Conservation (phyloP, 2,113 vertebrate genomes). For the Entomyzon cyanotis region DNA sequence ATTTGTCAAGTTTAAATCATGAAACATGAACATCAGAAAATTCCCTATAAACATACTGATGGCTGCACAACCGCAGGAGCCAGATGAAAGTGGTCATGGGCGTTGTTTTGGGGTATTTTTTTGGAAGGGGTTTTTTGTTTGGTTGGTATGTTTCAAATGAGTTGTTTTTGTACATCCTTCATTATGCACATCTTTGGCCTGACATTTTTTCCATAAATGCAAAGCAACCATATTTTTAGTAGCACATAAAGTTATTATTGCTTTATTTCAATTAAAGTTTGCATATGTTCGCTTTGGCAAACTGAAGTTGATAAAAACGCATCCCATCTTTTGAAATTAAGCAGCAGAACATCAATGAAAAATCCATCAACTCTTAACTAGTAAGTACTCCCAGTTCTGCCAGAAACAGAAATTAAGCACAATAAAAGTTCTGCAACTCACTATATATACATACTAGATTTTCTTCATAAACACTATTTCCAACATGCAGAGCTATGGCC, state of each 20-base stretch:
- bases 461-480: not conserved
- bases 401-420: not conserved
- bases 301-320: not conserved
- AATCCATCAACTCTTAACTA: constrained; percentile 19
- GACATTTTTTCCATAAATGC: not conserved
- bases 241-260: not conserved
- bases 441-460: not conserved
- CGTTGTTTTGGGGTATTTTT: not conserved
- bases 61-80: not conserved
- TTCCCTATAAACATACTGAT: not conserved
- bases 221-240: not conserved
- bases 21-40: not conserved
- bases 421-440: not conserved
- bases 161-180: not conserved
- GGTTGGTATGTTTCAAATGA: not conserved
- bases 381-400: not conserved
- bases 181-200: not conserved
- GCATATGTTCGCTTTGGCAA: not conserved
- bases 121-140: not conserved
- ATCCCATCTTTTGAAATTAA: not conserved
- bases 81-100: not conserved
- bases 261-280: not conserved
- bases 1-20: not conserved
- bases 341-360: not conserved
- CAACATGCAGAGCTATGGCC: not conserved